Evolutionary conservation across 2,113 vertebrate genomes (phyloP), one percentile per base, ranked within the genome.

Genomic region (Carettochelys insculpta): DNA sequence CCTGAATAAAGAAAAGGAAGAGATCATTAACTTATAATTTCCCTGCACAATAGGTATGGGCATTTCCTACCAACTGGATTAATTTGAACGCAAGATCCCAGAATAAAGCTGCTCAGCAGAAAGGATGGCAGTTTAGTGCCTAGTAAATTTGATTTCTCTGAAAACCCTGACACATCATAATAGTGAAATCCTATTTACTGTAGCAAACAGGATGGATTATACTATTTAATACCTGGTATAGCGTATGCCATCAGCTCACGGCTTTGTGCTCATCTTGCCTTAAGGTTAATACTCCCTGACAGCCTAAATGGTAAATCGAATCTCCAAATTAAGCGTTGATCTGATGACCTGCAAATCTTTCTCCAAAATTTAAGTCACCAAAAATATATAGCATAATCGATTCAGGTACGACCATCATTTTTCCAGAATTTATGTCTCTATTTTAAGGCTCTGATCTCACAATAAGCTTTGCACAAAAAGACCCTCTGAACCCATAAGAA

Each of bases 91-190:
- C 94, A 94, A 97, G 97, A 97, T 97, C 95, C 96, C 97, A 95
- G 97, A 97, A 98, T 97, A 98, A 98, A 98, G 97, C 97, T 68
- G 97, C 98, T 98, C 97, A 96, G 97, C 96, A 95, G 95, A 83
- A 83, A 97, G 97, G 96, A 96, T 91, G 96, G 97, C 97, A 97
- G 95, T 98, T 98, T 97, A 98, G 97, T 87, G 96, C 96, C 97
- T 95, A 95, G 97, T 90, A 98, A 98, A 98, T 98, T 97, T 97
- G 98, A 98, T 98, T 98, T 98, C 94, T 82, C 95, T 93, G 97
- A 97, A 98, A 98, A 97, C 96, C 97, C 97, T 97, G 98, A 98
- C 98, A 98, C 97, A 98, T 98, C 98, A 97, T 98, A 98, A 98
- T 98, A 97, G 96, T 88, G 71, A 97, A 98, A 98, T 98, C 98